phyloP scores from a whole-genome alignment of 2,113 vertebrate genomes.

The Rutilus rutilus region DNA sequence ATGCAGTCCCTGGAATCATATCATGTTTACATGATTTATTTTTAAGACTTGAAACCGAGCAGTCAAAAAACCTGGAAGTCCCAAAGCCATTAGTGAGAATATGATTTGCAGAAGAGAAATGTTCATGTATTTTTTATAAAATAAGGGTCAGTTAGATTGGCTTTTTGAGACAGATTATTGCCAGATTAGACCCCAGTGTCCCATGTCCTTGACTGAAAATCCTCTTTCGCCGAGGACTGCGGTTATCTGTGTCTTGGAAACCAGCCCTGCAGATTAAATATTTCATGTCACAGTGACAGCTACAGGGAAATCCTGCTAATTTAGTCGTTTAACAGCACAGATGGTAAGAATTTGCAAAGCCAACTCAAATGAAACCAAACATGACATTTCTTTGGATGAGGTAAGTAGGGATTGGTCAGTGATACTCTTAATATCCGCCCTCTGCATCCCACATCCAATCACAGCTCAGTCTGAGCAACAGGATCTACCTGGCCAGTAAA shows the following conservation, averaged over 20 bases:
- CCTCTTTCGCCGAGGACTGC: neutral
- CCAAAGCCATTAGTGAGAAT: neutral
- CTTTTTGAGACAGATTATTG: slow-evolving; percentile 1
- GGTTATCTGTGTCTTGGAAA: neutral
- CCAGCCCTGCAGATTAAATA: neutral
- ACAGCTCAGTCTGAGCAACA: slow-evolving; percentile 15
- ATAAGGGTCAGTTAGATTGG: neutral
- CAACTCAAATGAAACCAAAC: slow-evolving; percentile 1
- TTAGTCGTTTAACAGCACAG: slow-evolving; percentile 12
- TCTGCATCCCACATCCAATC: neutral
- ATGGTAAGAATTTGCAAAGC: neutral
- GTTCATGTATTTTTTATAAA: neutral
- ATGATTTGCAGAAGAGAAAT: neutral
- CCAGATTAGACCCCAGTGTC: slow-evolving; percentile 4
- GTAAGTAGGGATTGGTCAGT: neutral
- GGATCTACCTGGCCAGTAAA: neutral
- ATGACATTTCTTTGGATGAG: neutral
- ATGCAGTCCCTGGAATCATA: neutral
- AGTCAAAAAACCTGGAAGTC: neutral
- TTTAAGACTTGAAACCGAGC: neutral
- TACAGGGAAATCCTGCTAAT: slow-evolving; percentile 17
- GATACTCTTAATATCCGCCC: neutral
- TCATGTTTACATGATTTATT: too few relatives aligned
- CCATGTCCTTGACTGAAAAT: slow-evolving; percentile 2
- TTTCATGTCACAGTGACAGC: slow-evolving; percentile 15